A percentile compares a stretch with the other conserved stretches of the same genome.
Evolutionary conservation across 2,888 invertebrate species (phyloP).

Genomic region (Heliconius ismenius): DNA sequence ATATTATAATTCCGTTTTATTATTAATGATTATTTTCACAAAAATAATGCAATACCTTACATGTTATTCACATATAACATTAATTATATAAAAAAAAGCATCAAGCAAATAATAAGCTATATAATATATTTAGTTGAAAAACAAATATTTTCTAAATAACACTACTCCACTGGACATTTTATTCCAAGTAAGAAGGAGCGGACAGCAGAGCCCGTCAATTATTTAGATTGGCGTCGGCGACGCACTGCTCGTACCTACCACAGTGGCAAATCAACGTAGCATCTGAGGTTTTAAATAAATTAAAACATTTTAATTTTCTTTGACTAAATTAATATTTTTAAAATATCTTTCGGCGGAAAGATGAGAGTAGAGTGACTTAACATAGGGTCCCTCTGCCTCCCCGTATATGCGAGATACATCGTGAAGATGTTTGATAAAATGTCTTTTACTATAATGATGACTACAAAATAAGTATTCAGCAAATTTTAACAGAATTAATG

Average conservation of each 20-base stretch:
- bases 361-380: too few relatives aligned
- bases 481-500: neutral
- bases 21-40: neutral
- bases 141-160: neutral
- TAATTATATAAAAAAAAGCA: neutral
- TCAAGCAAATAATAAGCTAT: neutral
- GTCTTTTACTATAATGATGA: neutral
- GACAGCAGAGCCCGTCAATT: slow-evolving; percentile 78
- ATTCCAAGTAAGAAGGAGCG: slow-evolving; percentile 64
- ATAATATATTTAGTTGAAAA: neutral
- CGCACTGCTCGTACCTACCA: slow-evolving; percentile 47
- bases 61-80: neutral
- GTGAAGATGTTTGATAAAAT: neutral
- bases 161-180: slow-evolving; percentile 54
- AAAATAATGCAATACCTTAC: neutral
- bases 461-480: neutral
- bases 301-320: slow-evolving; percentile 15
- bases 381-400: too few relatives aligned
- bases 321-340: neutral
- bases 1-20: neutral
- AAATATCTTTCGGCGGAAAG: neutral
- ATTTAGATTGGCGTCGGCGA: slow-evolving; percentile 80
- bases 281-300: slow-evolving; percentile 24
- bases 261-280: slow-evolving; percentile 26
- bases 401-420: too few relatives aligned